Base-by-base conservation (phyloP, 1,140 invertebrate species). In the Drosophila nikananu region DNA sequence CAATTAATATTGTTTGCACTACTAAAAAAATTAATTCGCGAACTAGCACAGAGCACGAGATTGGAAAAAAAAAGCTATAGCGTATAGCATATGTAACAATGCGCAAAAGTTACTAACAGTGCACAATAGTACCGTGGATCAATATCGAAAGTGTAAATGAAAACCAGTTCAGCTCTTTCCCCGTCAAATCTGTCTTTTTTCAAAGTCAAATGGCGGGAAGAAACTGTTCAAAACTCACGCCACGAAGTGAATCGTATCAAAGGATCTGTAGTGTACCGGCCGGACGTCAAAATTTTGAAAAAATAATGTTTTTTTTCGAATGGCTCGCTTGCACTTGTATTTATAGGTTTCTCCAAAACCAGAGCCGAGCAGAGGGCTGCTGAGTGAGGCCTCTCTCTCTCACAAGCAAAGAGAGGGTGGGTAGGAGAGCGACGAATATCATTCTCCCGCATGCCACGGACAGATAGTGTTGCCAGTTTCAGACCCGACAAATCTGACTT, bases 1-100 rank as follows among this genome's bases (percentile, higher is more conserved):
- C 57, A 35, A 51, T 61, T 44, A 65, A 70, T 86, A 80, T 54
- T 51, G 46, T 58, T 70, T 35, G 42, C 49, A 84, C 77, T 83
- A 64, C 57, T 66, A 83, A 49, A 48, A 72, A 83, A 80, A 90
- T 84, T 74, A 81, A 84, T 84, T 81, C 63, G 70, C 67, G 80
- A 80, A 82, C 54, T 70, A 72, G 74, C 84, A 84, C 77, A 64
- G 70, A 76, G 66, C 80, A 87, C 83, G 83, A 86, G 35, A 59
- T 62, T 77, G 39, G 19, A 12, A 39, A 23, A n/a, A 55, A 57
- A 13, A 37, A 1, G 13, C 30, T 35, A 21, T 21, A 9, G 27
- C 51, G 51, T 21, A 21, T 42, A 42, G 48, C 49, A 30, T 5
- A 51, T 51, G n/a, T 52, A 52, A 32, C 49, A 30, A 27, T 51